Evolutionary conservation across 2,888 invertebrate species (phyloP).

Genomic region (Anaspis maculata): DNA sequence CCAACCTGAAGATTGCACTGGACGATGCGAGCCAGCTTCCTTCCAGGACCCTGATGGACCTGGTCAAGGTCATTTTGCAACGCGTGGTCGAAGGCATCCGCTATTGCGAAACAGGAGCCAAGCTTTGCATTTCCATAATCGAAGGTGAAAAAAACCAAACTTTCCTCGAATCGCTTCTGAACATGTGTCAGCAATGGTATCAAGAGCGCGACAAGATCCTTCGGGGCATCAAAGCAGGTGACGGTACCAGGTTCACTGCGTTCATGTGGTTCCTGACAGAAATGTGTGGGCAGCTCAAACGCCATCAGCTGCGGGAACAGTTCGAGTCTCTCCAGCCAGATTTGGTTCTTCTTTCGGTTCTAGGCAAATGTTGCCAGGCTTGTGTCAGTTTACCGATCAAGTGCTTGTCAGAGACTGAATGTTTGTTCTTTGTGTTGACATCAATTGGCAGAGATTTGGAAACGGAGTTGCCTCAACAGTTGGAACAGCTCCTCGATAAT

Average conservation of each 20-base stretch:
- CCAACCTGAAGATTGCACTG: conserved; percentile 64
- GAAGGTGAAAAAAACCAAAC: conserved; percentile 83
- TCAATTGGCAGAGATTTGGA: conserved; percentile 85
- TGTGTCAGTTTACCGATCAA: conserved; percentile 76
- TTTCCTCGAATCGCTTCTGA: conserved; percentile 80
- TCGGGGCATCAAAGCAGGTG: conserved; percentile 46
- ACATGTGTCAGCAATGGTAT: conserved; percentile 79
- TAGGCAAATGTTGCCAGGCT: conserved; percentile 84
- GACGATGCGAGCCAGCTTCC: conserved; percentile 75
- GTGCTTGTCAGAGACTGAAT: conserved; percentile 77
- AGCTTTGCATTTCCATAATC: conserved; percentile 77
- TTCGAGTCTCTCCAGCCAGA: conserved; percentile 57
- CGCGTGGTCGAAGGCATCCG: conserved; percentile 70
- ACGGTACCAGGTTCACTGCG: conserved; percentile 64
- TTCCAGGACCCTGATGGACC: conserved; percentile 71
- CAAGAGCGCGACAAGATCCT: conserved; percentile 69
- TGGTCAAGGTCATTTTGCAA: conserved; percentile 72
- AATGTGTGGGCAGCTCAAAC: conserved; percentile 82
- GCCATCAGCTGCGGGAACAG: conserved; percentile 50
- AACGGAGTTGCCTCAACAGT: conserved; percentile 67
- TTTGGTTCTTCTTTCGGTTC: conserved; percentile 68
- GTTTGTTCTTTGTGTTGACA: conserved; percentile 80
- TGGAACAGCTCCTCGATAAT: conserved; percentile 69
- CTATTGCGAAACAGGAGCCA: conserved; percentile 75
- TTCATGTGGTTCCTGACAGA: conserved; percentile 86